These are phyloP conservation scores for Crossaster papposus DNA, from an alignment of 53 echinoderm and acorn worm genomes.

Conservation along the genomic window DNA sequence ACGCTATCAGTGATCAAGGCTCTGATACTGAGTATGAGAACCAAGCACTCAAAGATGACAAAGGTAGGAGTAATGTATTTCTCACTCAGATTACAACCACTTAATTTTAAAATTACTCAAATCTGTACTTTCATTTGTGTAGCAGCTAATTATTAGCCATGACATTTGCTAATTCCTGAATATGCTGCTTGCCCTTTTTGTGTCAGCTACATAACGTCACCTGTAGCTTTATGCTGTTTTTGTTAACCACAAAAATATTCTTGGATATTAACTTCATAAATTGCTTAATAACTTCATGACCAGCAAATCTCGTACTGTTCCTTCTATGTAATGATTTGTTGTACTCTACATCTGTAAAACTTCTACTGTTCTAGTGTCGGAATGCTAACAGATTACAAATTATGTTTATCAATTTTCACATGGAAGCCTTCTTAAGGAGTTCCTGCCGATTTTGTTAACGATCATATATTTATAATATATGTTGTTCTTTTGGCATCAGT, in stretches of 20 bases:
- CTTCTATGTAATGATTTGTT: neutral
- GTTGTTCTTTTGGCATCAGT: too few relatives aligned
- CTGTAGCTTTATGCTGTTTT: neutral
- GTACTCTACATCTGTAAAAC: too few relatives aligned
- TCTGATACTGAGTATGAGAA: constrained; percentile 99
- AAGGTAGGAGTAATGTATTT: constrained; percentile 39
- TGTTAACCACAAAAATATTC: neutral
- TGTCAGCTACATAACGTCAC: neutral
- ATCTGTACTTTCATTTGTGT: too few relatives aligned
- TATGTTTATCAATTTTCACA: too few relatives aligned
- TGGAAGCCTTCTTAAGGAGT: too few relatives aligned
- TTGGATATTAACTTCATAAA: neutral
- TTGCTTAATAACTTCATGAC: neutral
- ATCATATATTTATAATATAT: too few relatives aligned
- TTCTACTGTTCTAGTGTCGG: too few relatives aligned
- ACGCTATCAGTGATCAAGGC: constrained; percentile 78
- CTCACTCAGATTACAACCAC: neutral
- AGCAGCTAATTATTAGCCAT: too few relatives aligned
- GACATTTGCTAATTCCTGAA: neutral
- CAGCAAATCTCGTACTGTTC: neutral
- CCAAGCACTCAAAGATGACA: constrained; percentile 86
- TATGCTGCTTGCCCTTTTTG: neutral
- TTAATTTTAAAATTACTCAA: neutral
- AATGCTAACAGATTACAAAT: too few relatives aligned
- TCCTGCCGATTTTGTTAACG: too few relatives aligned